These are phyloP conservation scores for Sturnus vulgaris DNA, from an alignment of 2,113 vertebrate genomes.

Conservation along the genomic window DNA sequence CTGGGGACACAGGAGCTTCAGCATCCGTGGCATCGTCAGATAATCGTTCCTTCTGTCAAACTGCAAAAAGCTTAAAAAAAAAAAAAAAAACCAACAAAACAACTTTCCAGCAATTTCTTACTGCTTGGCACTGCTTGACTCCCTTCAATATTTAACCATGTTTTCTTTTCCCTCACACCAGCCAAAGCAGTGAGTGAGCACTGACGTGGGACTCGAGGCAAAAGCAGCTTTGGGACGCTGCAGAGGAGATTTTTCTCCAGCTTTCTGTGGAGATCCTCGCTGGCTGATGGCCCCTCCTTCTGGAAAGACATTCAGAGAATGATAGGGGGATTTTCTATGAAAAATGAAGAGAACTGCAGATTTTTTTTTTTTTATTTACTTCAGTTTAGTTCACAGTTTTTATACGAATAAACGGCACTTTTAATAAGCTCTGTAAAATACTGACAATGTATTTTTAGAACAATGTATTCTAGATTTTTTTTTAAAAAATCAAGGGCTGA, in stretches of 20 bases:
- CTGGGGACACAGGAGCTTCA: background rate
- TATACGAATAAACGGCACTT: slow-evolving; percentile 81
- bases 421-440: slow-evolving; percentile 80
- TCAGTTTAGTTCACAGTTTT: slow-evolving; percentile 74
- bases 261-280: background rate
- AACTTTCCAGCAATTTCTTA: background rate
- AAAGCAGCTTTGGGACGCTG: background rate
- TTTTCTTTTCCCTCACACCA: slow-evolving; percentile 67
- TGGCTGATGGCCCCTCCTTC: background rate
- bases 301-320: background rate
- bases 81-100: too few relatives aligned
- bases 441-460: slow-evolving; percentile 73
- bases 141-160: background rate
- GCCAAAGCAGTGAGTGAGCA: slow-evolving; percentile 90
- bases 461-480: slow-evolving; percentile 55
- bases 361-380: slow-evolving; percentile 13
- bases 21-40: background rate
- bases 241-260: slow-evolving; percentile 9
- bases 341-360: slow-evolving; percentile 35
- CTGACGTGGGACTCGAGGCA: slow-evolving; percentile 56
- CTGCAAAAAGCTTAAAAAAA: background rate
- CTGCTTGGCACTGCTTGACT: background rate
- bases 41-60: background rate
- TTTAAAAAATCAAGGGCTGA: slow-evolving; percentile 69
- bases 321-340: slow-evolving; percentile 15